Base-by-base conservation (phyloP, 2,113 vertebrate species). In the Cranoglanis bouderius region DNA sequence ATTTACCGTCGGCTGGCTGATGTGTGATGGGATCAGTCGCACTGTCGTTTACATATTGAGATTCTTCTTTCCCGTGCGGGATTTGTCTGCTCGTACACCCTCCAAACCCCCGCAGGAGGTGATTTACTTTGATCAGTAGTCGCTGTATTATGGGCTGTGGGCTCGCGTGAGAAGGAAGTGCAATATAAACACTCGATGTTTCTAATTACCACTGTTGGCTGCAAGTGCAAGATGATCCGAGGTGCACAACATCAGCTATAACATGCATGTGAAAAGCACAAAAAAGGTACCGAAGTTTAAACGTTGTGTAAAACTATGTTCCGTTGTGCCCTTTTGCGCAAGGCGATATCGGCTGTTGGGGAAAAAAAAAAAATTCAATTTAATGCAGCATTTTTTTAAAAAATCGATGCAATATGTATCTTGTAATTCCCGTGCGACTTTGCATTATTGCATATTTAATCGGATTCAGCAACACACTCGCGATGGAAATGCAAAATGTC, bases 1-100 rank as follows among this genome's bases (percentile, higher is more conserved):
- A 78, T 92, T 90, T 92, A 89, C 90, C 85, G 82, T 78, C 77
- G 88, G 91, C 94, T 91, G 96, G 95, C 95, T 96, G 96, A 96
- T 97, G 97, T 96, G 96, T 94, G 95, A 94, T 96, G 96, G 96
- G 96, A 95, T 97, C 96, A 97, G 96, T 96, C 93, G 93, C 95
- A 94, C 90, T 85, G 92, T 96, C 95, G 96, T 97, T 97, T 97
- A 96, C 96, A 96, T 97, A 96, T 94, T 95, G 95, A 95, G 95
- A 95, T 96, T 95, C 95, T 93, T 94, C 95, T 90, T 94, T 95
- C 95, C 95, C 96, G 95, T 93, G 94, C 82, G 88, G 51, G 93
- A 85, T 92, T 95, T 94, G 93, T 95, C 95, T 94, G 94, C 95
- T 29, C 95, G 93, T 93, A 82, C 86, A 83, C 83, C 77, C 84